phyloP scores from a whole-genome alignment of 2,797 vertebrate genomes.

The Lithobates sylvaticus region DNA sequence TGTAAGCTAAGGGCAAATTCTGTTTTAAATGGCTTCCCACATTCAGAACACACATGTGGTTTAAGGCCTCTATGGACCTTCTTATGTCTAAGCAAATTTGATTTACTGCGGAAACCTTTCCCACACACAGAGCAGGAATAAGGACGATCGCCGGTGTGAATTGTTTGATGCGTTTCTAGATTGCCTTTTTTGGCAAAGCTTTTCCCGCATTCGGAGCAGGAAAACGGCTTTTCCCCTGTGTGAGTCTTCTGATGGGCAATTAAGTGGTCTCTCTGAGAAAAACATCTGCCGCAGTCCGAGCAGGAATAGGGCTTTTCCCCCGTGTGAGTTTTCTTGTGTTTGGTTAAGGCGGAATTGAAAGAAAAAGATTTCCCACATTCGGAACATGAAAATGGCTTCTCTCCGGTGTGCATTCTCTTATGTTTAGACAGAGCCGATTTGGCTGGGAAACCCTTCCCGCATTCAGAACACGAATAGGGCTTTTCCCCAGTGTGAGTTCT shows the following conservation, averaged over 20 bases:
- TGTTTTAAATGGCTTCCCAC: not conserved
- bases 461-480: not conserved
- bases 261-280: slow-evolving; percentile 13
- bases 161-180: not conserved
- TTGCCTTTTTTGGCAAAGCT: not conserved
- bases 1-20: not conserved
- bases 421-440: not conserved
- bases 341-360: not conserved
- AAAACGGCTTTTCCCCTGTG: slow-evolving; percentile 7
- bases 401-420: not conserved
- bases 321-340: slow-evolving; percentile 41
- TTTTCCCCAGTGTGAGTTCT: not conserved
- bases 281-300: slow-evolving; percentile 37
- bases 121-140: not conserved
- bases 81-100: not conserved
- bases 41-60: not conserved
- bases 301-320: slow-evolving; percentile 43
- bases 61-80: not conserved
- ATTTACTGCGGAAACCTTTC: not conserved
- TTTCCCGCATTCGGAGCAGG: slow-evolving; percentile 11
- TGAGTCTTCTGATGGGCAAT: slow-evolving; percentile 33
- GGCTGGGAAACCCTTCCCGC: not conserved
- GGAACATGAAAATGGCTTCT: not conserved
- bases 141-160: not conserved
- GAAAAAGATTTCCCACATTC: slow-evolving; percentile 44